Percentiles rank a stretch among this genome's conserved stretches.
Conservation (phyloP, 2,888 invertebrate genomes). For the Lithophane leautieri region DNA sequence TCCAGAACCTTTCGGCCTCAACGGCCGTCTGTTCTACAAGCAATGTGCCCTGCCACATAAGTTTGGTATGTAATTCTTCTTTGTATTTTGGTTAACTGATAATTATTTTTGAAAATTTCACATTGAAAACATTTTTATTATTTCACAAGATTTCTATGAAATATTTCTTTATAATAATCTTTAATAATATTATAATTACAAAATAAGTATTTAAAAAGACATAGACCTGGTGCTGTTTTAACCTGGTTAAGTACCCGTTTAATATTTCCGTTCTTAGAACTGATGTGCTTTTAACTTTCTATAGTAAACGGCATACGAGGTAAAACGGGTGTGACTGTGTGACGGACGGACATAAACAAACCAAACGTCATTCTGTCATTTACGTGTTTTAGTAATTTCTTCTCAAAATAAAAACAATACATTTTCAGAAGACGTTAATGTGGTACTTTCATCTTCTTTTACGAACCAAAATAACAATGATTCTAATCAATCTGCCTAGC, state of each 20-base stretch:
- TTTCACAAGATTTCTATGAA: neutral
- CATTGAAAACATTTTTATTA: too few relatives aligned
- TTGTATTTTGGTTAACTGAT: neutral
- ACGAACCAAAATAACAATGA: neutral
- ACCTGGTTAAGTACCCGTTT: slow-evolving; percentile 34
- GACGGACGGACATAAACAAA: slow-evolving; percentile 14
- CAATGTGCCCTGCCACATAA: too few relatives aligned
- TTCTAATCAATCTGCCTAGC: too few relatives aligned
- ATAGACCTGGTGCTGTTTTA: slow-evolving; percentile 9
- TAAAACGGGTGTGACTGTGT: slow-evolving; percentile 27
- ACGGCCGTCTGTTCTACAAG: too few relatives aligned
- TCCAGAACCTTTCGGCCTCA: too few relatives aligned
- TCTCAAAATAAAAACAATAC: neutral
- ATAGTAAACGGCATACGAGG: slow-evolving; percentile 27
- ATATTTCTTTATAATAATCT: too few relatives aligned
- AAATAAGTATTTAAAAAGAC: neutral
- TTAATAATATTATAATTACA: neutral
- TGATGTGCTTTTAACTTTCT: slow-evolving; percentile 42
- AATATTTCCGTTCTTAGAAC: slow-evolving; percentile 43
- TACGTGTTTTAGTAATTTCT: neutral
- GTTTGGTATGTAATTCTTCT: too few relatives aligned
- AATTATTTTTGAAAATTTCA: neutral
- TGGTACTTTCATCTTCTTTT: neutral
- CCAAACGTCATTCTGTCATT: slow-evolving; percentile 13
- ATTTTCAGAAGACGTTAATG: neutral